Percentiles rank a stretch among this genome's conserved stretches.
Evolutionary conservation across 1,140 invertebrate species (phyloP).

Genomic region (Heliothis subflexa): DNA sequence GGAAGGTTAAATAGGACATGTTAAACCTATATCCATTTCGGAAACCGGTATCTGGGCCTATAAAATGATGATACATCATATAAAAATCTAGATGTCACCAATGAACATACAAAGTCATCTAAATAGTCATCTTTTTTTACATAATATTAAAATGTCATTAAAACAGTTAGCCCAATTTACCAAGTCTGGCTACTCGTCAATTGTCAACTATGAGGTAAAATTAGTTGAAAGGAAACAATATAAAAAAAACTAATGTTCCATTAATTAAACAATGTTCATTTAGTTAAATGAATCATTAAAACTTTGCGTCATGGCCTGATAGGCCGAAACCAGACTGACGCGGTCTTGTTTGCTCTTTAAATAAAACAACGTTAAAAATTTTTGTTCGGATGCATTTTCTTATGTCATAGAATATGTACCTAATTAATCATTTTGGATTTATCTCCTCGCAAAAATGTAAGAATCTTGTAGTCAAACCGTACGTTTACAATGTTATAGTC

Average conservation of each 20-base stretch:
- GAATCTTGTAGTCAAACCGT: neutral
- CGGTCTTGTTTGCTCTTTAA: neutral
- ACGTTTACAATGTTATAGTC: too few relatives aligned
- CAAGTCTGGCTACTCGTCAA: neutral
- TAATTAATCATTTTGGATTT: neutral
- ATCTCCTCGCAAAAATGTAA: neutral
- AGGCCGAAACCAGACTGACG: neutral
- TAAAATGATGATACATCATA: too few relatives aligned
- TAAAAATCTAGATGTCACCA: too few relatives aligned
- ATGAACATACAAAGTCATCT: too few relatives aligned
- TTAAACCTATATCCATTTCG: neutral
- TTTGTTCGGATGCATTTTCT: neutral
- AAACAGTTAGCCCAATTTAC: neutral
- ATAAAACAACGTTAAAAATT: slow-evolving; percentile 2
- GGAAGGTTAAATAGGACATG: neutral
- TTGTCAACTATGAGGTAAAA: slow-evolving; percentile 16
- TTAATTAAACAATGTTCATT: slow-evolving; percentile 42
- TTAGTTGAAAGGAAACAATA: slow-evolving; percentile 33
- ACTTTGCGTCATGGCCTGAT: slow-evolving; percentile 25
- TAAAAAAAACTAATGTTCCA: slow-evolving; percentile 17
- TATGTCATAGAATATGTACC: neutral
- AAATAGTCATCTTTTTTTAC: too few relatives aligned
- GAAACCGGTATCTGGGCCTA: too few relatives aligned
- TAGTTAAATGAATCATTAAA: slow-evolving; percentile 42
- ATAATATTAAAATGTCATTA: neutral